Evolutionary conservation across 1,140 invertebrate species (phyloP).

Genomic region (Ceratosolen solmsi): DNA sequence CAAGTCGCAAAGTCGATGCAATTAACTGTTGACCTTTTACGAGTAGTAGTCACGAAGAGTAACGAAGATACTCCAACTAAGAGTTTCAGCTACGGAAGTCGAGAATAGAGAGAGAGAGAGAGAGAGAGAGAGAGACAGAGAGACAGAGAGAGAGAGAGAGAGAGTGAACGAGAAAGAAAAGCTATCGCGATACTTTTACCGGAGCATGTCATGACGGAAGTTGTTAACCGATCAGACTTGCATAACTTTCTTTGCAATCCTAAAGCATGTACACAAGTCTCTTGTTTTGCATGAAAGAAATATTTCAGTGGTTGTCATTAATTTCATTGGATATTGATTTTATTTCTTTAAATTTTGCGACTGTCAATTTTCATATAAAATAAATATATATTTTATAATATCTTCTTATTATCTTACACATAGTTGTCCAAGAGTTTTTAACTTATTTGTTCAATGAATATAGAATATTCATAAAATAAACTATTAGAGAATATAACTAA

Average conservation of each 20-base stretch:
- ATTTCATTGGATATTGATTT: too few relatives aligned
- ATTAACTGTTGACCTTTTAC: conserved; percentile 49
- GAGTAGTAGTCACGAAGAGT: neutral
- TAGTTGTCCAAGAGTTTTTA: too few relatives aligned
- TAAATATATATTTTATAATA: too few relatives aligned
- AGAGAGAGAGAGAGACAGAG: neutral
- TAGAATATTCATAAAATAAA: too few relatives aligned
- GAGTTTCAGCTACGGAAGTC: neutral
- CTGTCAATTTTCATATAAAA: too few relatives aligned
- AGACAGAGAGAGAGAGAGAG: neutral
- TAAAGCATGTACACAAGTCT: neutral
- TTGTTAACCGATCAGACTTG: conserved; percentile 42
- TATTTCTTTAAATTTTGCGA: too few relatives aligned
- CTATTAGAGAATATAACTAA: too few relatives aligned
- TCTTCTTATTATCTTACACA: too few relatives aligned
- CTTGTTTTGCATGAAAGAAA: conserved; percentile 37
- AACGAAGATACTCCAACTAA: neutral
- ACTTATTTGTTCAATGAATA: too few relatives aligned
- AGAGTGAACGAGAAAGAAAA: too few relatives aligned
- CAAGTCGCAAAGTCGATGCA: conserved; percentile 38
- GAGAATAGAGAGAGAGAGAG: neutral
- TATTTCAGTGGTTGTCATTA: too few relatives aligned
- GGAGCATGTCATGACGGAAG: conserved; percentile 37
- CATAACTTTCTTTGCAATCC: conserved; percentile 33
- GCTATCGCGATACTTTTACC: neutral